Conservation (phyloP, 1,140 invertebrate species). For the Bilobella aurantiaca region DNA sequence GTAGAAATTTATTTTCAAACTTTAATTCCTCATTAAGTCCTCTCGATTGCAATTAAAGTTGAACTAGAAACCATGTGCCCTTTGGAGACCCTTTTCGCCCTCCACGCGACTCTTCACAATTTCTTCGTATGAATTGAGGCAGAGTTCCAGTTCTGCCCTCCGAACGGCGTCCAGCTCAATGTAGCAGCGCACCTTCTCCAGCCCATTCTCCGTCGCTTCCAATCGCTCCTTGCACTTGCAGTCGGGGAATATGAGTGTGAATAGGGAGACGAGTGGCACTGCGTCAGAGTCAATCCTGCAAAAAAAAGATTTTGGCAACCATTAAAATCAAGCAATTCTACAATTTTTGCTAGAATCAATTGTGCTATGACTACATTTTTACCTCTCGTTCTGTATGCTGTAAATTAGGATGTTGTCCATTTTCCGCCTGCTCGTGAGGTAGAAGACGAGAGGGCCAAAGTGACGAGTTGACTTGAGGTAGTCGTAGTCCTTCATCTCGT, state of each 20-base stretch:
- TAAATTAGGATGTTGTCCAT: conserved; percentile 70
- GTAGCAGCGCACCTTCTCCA: conserved; percentile 40
- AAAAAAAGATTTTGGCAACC: conserved; percentile 12
- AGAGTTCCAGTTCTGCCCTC: conserved; percentile 51
- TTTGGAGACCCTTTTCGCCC: conserved; percentile 49
- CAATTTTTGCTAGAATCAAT: not conserved
- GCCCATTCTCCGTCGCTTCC: not conserved
- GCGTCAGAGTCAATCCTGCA: conserved; percentile 19
- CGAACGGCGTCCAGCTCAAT: conserved; percentile 49
- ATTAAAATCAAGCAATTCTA: not conserved
- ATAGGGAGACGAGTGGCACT: conserved; percentile 17
- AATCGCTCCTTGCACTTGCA: conserved; percentile 13
- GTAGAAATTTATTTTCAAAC: too few relatives aligned
- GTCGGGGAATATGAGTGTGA: conserved; percentile 22
- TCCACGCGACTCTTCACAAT: conserved; percentile 46
- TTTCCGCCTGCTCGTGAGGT: conserved; percentile 66
- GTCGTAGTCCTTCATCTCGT: conserved; percentile 58
- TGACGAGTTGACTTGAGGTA: conserved; percentile 76
- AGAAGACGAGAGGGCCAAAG: conserved; percentile 82
- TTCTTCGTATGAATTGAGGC: conserved; percentile 54
- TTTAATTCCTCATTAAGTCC: too few relatives aligned
- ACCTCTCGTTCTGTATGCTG: conserved; percentile 50
- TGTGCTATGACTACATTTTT: not conserved
- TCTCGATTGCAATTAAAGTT: too few relatives aligned
- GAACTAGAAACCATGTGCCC: conserved; percentile 50